These are phyloP conservation scores for Pongo pygmaeus DNA, from an alignment of 2,113 vertebrate species.

Conservation along the genomic window DNA sequence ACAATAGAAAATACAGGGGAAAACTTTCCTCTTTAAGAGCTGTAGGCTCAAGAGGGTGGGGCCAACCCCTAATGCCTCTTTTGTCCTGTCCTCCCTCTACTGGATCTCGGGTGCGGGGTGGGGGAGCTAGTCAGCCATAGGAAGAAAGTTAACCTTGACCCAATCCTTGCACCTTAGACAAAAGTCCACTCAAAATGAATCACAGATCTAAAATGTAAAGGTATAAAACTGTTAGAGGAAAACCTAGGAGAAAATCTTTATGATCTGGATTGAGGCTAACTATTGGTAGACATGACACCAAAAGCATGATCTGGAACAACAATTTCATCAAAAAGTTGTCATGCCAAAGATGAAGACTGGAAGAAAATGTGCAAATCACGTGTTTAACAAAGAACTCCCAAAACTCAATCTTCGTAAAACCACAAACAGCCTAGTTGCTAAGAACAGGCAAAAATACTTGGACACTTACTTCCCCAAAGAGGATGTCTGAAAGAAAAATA, in stretches of 20 bases:
- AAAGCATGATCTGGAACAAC: background rate
- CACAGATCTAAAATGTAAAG: background rate
- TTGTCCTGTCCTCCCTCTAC: background rate
- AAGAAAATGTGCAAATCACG: background rate
- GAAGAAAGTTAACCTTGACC: background rate
- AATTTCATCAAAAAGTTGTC: background rate
- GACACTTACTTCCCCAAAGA: background rate
- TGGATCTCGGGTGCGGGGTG: too few species aligned
- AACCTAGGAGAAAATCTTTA: background rate
- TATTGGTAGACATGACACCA: background rate
- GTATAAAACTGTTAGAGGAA: background rate
- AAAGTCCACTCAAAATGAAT: background rate
- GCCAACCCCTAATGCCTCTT: accelerated
- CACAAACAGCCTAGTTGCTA: background rate
- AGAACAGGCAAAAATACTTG: background rate
- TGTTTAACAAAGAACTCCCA: background rate
- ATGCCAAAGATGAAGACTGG: background rate
- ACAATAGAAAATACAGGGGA: background rate
- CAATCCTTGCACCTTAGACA: background rate
- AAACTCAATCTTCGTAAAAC: background rate
- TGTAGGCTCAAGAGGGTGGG: background rate
- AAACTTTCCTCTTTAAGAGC: background rate
- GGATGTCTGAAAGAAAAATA: background rate
- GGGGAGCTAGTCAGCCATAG: background rate
- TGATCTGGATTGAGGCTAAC: background rate